Percentiles rank a stretch among this genome's conserved stretches.
Conservation (phyloP, 2,888 invertebrate genomes). For the Pediacus dermestoides region DNA sequence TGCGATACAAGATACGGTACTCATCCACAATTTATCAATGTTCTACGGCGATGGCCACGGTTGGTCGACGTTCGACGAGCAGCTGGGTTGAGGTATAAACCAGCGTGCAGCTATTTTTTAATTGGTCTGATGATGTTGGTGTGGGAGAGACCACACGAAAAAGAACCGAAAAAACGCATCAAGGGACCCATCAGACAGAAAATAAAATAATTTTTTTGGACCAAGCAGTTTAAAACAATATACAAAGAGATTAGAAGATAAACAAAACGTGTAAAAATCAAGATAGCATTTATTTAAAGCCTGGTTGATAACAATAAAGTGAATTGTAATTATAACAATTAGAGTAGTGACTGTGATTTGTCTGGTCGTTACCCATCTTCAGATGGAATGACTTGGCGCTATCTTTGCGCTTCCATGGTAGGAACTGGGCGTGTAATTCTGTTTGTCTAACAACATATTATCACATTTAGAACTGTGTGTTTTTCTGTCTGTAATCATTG, state of each 20-base stretch:
- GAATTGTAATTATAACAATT: conserved; percentile 33
- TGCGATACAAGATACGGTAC: conserved; percentile 33
- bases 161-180: too few relatives aligned
- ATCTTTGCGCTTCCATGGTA: conserved; percentile 25
- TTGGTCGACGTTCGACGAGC: conserved; percentile 41
- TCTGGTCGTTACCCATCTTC: conserved; percentile 31
- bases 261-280: conserved; percentile 28
- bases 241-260: conserved; percentile 13
- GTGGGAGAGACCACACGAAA: too few relatives aligned
- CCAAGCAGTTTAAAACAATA: conserved; percentile 7
- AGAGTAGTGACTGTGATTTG: conserved; percentile 25
- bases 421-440: conserved; percentile 34
- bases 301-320: conserved; percentile 26
- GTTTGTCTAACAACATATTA: conserved; percentile 40
- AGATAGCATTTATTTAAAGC: conserved; percentile 24
- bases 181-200: too few relatives aligned
- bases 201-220: too few relatives aligned
- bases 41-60: conserved; percentile 38
- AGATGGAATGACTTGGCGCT: conserved; percentile 32
- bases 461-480: conserved; percentile 34
- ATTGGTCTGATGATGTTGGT: conserved; percentile 42
- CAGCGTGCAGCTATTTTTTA: conserved; percentile 49
- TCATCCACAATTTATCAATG: conserved; percentile 42
- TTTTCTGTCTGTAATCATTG: conserved; percentile 28
- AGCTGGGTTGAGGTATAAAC: conserved; percentile 37